phyloP scores from a whole-genome alignment of 2,797 vertebrate species.

The Danio tinwini region DNA sequence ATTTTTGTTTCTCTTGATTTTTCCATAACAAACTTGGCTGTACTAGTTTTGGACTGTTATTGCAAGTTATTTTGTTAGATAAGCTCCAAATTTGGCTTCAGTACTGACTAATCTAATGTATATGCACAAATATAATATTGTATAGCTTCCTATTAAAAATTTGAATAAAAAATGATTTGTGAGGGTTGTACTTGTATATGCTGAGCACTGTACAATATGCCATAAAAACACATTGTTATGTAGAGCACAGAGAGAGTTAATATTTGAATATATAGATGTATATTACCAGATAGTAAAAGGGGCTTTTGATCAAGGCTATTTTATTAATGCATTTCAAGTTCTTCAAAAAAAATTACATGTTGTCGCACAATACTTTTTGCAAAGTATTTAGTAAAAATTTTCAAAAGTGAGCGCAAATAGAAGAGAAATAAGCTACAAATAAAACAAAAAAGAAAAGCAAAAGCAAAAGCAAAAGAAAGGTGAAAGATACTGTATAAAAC shows the following conservation, averaged over 20 bases:
- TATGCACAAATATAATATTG: no score
- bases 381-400: constrained; percentile 87
- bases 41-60: no score
- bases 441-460: constrained; percentile 68
- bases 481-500: constrained; percentile 91
- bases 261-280: neutral
- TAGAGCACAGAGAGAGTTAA: constrained; percentile 1
- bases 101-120: no score
- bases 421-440: constrained; percentile 69
- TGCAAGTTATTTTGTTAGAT: no score
- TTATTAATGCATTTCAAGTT: constrained; percentile 98
- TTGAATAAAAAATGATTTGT: no score
- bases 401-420: constrained; percentile 82
- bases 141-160: no score
- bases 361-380: constrained; percentile 86
- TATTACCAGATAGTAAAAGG: constrained; percentile 10
- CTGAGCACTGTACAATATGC: no score
- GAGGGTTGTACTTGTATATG: no score
- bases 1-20: no score
- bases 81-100: no score
- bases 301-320: constrained; percentile 87
- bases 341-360: constrained; percentile 88
- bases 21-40: no score
- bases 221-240: neutral
- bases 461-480: constrained; percentile 75